Conservation (phyloP, 1,140 invertebrate genomes). For the Eupristina koningsbergeri region DNA sequence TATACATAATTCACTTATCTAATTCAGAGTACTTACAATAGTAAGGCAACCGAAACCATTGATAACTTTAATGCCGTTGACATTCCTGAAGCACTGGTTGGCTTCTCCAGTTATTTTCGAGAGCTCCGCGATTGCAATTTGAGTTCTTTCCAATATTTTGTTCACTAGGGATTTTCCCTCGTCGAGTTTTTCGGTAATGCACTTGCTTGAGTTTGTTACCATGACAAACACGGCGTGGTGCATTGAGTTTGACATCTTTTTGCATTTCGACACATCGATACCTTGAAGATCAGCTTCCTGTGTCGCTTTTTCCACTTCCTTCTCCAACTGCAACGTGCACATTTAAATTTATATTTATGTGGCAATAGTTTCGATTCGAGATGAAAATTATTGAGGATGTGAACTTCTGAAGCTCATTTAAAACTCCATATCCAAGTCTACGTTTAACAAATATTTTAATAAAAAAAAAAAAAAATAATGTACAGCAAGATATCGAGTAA, state of each 20-base stretch:
- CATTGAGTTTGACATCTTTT: constrained; percentile 31
- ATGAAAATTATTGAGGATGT: too few species aligned
- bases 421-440: too few species aligned
- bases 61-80: constrained; percentile 45
- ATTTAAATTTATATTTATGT: not conserved
- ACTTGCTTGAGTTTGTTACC: constrained; percentile 50
- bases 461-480: too few species aligned
- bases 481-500: too few species aligned
- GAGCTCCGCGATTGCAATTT: constrained; percentile 46
- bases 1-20: not conserved
- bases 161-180: constrained; percentile 48
- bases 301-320: not conserved
- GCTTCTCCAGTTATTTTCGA: constrained; percentile 44
- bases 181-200: constrained; percentile 53
- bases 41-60: constrained; percentile 55
- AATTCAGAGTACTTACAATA: constrained; percentile 53
- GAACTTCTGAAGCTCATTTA: too few species aligned
- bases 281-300: not conserved
- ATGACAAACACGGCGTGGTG: constrained; percentile 35
- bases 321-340: not conserved
- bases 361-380: too few species aligned
- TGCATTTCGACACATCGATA: constrained; percentile 47
- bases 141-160: constrained; percentile 47
- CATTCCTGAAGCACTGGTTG: constrained; percentile 52
- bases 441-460: too few species aligned